Conservation (phyloP, 92 coral and sea anemone genomes). For the Porites lobata region DNA sequence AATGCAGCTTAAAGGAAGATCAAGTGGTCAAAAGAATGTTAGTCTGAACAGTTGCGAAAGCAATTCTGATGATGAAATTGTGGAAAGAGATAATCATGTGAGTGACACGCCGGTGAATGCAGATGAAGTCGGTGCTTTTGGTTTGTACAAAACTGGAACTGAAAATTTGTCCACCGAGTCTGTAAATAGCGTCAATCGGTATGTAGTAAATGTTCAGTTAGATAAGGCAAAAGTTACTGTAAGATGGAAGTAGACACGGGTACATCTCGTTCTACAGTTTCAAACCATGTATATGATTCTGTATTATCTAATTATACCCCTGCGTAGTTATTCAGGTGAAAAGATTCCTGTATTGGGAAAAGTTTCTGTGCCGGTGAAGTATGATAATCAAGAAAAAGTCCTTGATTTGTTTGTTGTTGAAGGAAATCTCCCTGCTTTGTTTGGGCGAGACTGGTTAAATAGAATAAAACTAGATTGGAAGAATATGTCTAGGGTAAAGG, state of each 20-base stretch:
- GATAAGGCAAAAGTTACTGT: not conserved
- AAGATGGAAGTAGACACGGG: not conserved
- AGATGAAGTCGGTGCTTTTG: constrained; percentile 11
- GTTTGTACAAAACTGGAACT: constrained; percentile 1
- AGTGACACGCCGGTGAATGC: constrained; percentile 6
- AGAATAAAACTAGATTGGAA: constrained; percentile 48
- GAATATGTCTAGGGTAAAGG: constrained; percentile 30
- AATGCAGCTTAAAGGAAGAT: no score
- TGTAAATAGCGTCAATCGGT: not conserved
- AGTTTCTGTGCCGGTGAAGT: constrained; percentile 29
- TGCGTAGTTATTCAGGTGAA: constrained; percentile 30
- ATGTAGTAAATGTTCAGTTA: not conserved
- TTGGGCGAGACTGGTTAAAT: constrained; percentile 54
- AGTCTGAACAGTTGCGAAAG: not conserved
- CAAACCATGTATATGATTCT: not conserved
- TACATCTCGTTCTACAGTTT: not conserved
- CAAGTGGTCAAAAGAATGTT: not conserved
- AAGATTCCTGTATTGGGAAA: not conserved
- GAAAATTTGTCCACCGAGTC: not conserved
- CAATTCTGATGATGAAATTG: not conserved
- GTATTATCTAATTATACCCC: constrained; percentile 23
- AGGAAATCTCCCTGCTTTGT: constrained; percentile 12
- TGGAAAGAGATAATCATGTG: no score
- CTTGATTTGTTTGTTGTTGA: constrained; percentile 21
- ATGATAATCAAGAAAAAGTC: constrained; percentile 23